These are phyloP conservation scores for Neodiprion fabricii DNA, from an alignment of 1,140 invertebrate species.

Conservation along the genomic window DNA sequence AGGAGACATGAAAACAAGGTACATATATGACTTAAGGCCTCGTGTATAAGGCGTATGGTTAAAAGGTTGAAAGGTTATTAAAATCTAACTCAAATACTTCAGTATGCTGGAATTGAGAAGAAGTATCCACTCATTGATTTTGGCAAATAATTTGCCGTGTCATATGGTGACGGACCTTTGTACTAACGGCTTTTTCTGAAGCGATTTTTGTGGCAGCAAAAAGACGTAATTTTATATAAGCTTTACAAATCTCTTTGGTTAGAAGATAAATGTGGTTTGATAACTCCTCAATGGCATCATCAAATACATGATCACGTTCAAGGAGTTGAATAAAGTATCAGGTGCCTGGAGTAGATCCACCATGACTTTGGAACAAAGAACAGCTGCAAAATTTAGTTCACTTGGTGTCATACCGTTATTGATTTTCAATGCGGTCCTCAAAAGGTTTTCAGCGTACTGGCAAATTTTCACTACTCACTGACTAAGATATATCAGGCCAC, in stretches of 20 bases:
- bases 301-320: slow-evolving; percentile 16
- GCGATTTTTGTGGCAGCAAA: slow-evolving; percentile 19
- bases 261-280: slow-evolving; percentile 17
- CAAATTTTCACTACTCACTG: slow-evolving; percentile 14
- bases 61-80: background rate
- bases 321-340: slow-evolving; percentile 2
- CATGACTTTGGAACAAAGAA: slow-evolving; percentile 20
- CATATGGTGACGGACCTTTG: slow-evolving; percentile 10
- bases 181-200: slow-evolving; percentile 10
- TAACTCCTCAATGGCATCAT: slow-evolving; percentile 12
- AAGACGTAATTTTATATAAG: slow-evolving; percentile 18
- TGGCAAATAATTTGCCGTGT: slow-evolving; percentile 17
- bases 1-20: background rate
- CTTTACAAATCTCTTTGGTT: slow-evolving; percentile 8
- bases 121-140: background rate
- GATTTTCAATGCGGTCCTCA: background rate
- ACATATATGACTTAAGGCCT: background rate
- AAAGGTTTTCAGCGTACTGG: slow-evolving; percentile 12
- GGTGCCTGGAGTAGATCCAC: slow-evolving; percentile 11
- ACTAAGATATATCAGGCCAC: slow-evolving; percentile 17
- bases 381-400: background rate
- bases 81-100: background rate
- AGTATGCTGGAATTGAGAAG: slow-evolving; percentile 1
- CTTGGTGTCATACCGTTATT: slow-evolving; percentile 3
- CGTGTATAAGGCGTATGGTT: background rate